Evolutionary conservation across 2,113 vertebrate species (phyloP).

Genomic region (Epinephelus lanceolatus): DNA sequence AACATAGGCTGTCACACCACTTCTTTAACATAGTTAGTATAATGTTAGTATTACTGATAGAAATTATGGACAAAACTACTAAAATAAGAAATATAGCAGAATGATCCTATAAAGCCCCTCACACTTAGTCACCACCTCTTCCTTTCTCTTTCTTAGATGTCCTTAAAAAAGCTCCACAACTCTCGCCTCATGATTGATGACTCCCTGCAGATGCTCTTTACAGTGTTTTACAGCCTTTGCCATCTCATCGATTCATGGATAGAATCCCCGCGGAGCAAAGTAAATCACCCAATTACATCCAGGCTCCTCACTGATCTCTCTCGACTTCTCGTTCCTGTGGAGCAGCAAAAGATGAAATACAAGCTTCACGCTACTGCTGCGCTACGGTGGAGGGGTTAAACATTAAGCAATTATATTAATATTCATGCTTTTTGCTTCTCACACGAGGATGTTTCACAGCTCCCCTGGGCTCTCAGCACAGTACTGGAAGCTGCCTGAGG

Average conservation of each 20-base stretch:
- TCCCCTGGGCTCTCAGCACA: background rate
- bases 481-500: background rate
- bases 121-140: background rate
- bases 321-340: background rate
- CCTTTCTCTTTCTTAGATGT: background rate
- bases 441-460: background rate
- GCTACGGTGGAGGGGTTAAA: slow-evolving; percentile 7
- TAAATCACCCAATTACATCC: slow-evolving; percentile 71
- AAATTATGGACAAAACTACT: background rate
- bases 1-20: too few relatives aligned
- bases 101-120: background rate
- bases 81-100: background rate
- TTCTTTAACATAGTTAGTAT: too few relatives aligned
- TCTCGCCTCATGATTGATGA: slow-evolving; percentile 40
- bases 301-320: slow-evolving; percentile 51
- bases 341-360: slow-evolving; percentile 1
- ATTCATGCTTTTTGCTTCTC: slow-evolving; percentile 21
- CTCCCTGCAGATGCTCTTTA: slow-evolving; percentile 44
- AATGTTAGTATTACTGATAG: too few relatives aligned
- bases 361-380: background rate
- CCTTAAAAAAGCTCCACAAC: slow-evolving; percentile 3
- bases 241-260: slow-evolving; percentile 55
- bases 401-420: slow-evolving; percentile 24
- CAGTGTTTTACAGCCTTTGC: slow-evolving; percentile 54
- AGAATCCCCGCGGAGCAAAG: slow-evolving; percentile 43